Evolutionary conservation across 2,797 vertebrate genomes (phyloP).

Genomic region (Malurus splendens): DNA sequence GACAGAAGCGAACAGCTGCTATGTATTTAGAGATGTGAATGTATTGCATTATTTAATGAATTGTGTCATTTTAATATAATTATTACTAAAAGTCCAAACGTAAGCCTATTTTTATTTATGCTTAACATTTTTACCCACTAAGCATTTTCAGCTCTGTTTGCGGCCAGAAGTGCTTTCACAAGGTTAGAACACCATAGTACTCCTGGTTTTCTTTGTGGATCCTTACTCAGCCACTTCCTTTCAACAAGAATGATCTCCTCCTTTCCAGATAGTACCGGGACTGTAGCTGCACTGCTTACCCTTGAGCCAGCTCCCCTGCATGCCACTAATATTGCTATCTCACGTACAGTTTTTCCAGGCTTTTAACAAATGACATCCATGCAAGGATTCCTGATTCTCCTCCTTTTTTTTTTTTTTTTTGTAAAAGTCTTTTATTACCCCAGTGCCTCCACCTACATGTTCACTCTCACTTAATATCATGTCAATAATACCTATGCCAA

Average conservation of each 20-base stretch:
- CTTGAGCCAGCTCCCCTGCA: constrained; percentile 2
- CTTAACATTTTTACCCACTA: constrained; percentile 15
- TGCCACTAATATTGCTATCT: background rate
- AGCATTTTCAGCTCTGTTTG: constrained; percentile 9
- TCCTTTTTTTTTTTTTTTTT: background rate
- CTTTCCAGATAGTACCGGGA: background rate
- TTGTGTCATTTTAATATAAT: constrained; percentile 64
- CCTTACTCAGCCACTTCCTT: background rate
- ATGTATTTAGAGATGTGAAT: constrained; percentile 61
- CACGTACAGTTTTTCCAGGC: background rate
- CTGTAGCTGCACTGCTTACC: background rate
- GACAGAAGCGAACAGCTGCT: constrained; percentile 64
- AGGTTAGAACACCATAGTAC: background rate
- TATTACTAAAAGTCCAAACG: constrained; percentile 50
- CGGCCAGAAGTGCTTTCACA: background rate
- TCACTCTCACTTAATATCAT: background rate
- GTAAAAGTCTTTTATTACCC: background rate
- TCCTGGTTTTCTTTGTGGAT: background rate
- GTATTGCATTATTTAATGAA: constrained; percentile 59
- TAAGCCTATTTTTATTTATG: constrained; percentile 51
- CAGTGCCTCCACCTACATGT: background rate
- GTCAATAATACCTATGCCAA: background rate
- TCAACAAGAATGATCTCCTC: background rate
- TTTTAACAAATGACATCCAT: background rate
- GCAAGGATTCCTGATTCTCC: background rate